These are phyloP conservation scores for Poeciliopsis retropinna DNA, from an alignment of 2,113 vertebrate genomes.

Conservation along the genomic window DNA sequence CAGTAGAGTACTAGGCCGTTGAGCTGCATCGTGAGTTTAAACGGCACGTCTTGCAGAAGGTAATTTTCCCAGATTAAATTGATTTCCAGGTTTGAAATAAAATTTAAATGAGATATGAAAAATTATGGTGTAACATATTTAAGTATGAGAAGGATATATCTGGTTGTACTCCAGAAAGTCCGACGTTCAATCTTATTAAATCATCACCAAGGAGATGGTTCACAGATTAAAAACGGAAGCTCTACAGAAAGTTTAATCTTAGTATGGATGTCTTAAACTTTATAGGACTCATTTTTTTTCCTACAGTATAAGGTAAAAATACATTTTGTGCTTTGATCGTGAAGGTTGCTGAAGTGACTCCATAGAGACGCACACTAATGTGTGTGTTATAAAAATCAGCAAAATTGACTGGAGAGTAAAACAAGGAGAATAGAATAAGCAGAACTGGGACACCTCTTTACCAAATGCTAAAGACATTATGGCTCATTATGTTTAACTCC, in stretches of 20 bases:
- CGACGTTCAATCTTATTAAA: background rate
- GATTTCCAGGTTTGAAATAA: constrained; percentile 24
- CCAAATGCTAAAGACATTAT: no score
- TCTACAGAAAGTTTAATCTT: background rate
- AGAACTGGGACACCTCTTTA: no score
- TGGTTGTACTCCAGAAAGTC: background rate
- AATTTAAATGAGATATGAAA: constrained; percentile 6
- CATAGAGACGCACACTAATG: no score
- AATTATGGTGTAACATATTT: background rate
- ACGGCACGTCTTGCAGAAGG: constrained; percentile 9
- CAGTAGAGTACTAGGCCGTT: constrained; percentile 41
- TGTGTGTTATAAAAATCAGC: no score
- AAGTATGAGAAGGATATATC: background rate
- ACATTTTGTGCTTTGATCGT: no score
- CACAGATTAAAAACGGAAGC: background rate
- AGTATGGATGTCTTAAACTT: background rate
- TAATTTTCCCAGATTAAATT: constrained; percentile 39
- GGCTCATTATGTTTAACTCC: no score
- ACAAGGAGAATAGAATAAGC: no score
- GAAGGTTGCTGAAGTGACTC: no score
- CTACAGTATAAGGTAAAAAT: no score
- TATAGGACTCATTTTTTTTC: no score
- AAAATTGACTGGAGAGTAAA: no score
- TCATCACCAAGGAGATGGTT: background rate
- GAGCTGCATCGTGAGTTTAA: background rate